A percentile compares a stretch with the other conserved stretches of the same genome.
These are phyloP conservation scores for Telmatherina bonti DNA, from an alignment of 2,797 vertebrate genomes.

Conservation along the genomic window DNA sequence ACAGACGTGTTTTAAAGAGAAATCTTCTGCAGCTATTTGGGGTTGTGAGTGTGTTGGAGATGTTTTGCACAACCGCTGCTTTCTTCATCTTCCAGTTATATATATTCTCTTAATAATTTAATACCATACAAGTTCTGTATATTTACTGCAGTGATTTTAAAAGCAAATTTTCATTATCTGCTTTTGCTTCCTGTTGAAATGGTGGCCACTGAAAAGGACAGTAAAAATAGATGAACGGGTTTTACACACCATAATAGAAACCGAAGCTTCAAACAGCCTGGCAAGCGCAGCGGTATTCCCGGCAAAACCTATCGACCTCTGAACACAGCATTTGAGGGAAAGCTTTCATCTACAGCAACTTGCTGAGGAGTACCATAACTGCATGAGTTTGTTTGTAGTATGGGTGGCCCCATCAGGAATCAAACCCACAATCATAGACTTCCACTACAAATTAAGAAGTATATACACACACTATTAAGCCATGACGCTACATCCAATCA, in stretches of 20 bases:
- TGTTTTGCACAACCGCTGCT: constrained; percentile 25
- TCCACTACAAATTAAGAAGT: constrained; percentile 67
- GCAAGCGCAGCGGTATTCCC: constrained; percentile 66
- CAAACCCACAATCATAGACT: constrained; percentile 71
- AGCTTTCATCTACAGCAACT: constrained; percentile 66
- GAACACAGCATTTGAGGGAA: constrained; percentile 59
- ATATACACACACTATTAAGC: constrained; percentile 71
- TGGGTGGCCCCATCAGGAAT: constrained; percentile 73
- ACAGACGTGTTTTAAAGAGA: constrained; percentile 15
- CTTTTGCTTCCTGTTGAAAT: constrained; percentile 39
- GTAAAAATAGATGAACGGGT: constrained; percentile 77
- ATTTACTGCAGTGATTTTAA: not conserved
- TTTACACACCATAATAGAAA: constrained; percentile 73
- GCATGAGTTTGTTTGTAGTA: constrained; percentile 72
- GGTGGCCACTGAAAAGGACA: constrained; percentile 42
- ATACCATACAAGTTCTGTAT: not conserved
- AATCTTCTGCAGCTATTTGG: not conserved
- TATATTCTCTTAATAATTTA: not conserved
- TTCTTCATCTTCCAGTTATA: constrained; percentile 10
- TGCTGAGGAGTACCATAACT: constrained; percentile 47
- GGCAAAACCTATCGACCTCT: constrained; percentile 71
- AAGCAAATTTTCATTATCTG: constrained; percentile 19
- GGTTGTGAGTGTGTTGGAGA: constrained; percentile 1
- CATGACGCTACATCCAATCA: constrained; percentile 62
- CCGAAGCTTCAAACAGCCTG: constrained; percentile 66